phyloP scores from a whole-genome alignment of 2,888 invertebrate genomes.

The Eulithis prunata region DNA sequence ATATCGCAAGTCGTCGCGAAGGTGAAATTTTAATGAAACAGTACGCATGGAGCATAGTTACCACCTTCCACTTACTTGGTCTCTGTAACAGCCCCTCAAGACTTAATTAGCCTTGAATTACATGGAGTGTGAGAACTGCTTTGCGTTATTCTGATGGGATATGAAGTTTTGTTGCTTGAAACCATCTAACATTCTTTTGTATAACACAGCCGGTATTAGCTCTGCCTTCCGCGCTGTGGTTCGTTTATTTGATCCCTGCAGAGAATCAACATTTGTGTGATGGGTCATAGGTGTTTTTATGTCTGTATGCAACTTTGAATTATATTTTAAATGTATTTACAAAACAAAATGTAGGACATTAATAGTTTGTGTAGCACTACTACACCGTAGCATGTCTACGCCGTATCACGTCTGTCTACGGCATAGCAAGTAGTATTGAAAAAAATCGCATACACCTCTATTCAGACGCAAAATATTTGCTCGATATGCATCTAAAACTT shows the following conservation, averaged over 20 bases:
- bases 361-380: background rate
- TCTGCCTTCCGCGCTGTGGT: no score
- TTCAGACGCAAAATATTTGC: background rate
- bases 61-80: slow-evolving; percentile 67
- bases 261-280: no score
- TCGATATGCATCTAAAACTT: slow-evolving; percentile 6
- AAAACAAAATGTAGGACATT: no score
- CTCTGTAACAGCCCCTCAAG: slow-evolving; percentile 64
- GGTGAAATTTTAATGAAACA: slow-evolving; percentile 75
- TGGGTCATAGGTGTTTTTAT: no score
- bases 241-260: no score
- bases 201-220: no score
- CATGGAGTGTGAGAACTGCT: slow-evolving; percentile 50
- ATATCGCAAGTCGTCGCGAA: slow-evolving; percentile 35
- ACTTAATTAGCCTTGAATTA: slow-evolving; percentile 73
- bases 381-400: slow-evolving; percentile 13
- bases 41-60: slow-evolving; percentile 69
- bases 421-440: no score
- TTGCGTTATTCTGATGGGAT: slow-evolving; percentile 38
- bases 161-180: slow-evolving; percentile 14
- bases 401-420: background rate
- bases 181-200: background rate
- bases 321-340: no score
- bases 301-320: no score
- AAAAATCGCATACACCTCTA: background rate